Evolutionary conservation across 2,113 vertebrate species (phyloP).

Genomic region (Lophotis ruficrista): DNA sequence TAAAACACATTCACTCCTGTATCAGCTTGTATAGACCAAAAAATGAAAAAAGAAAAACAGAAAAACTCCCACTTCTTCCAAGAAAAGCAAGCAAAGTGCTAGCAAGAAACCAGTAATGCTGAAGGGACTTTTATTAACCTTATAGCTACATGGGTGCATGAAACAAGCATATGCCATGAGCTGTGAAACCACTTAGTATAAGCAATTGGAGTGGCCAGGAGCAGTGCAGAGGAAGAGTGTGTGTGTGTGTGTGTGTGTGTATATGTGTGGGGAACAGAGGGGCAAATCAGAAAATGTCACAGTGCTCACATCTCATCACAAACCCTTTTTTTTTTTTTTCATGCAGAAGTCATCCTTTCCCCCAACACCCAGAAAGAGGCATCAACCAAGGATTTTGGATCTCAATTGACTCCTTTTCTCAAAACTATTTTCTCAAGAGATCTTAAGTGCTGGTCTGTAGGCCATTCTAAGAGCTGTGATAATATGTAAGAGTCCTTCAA

Average conservation of each 20-base stretch:
- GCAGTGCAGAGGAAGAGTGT: too few relatives aligned
- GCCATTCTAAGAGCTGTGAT: not conserved
- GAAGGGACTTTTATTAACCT: not conserved
- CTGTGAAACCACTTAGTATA: not conserved
- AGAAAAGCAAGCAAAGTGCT: not conserved
- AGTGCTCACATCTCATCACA: not conserved
- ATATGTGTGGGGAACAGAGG: rapidly evolving
- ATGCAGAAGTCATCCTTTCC: not conserved
- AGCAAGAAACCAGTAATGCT: not conserved
- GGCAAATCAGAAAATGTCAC: not conserved
- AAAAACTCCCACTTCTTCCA: not conserved
- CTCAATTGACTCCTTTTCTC: not conserved
- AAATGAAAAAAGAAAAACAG: not conserved
- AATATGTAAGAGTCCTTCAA: not conserved
- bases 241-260: rapidly evolving
- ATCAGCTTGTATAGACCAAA: not conserved
- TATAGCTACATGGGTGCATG: not conserved
- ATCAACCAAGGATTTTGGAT: not conserved
- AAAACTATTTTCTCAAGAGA: not conserved
- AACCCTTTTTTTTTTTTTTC: not conserved
- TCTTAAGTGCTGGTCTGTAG: not conserved
- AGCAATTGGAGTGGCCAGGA: not conserved
- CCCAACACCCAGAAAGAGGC: not conserved
- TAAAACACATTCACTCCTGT: not conserved
- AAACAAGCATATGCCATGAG: not conserved